Base-by-base conservation (phyloP, 2,113 vertebrate genomes). In the Podilymbus podiceps region DNA sequence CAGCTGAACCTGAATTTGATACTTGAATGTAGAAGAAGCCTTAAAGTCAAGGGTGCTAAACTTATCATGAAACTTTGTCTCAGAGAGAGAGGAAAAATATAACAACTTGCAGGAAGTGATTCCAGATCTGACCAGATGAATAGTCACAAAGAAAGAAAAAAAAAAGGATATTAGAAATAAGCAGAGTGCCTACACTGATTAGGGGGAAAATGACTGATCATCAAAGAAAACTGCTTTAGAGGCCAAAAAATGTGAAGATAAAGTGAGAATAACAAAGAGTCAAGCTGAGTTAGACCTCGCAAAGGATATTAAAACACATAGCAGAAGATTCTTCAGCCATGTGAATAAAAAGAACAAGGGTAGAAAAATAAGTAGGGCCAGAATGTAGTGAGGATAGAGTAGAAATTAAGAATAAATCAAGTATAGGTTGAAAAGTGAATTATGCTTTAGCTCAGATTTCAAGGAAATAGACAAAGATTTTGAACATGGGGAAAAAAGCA, bases 281-380 rank as follows among this genome's bases (percentile, higher is more conserved):
- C 91, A 96, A 89, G 87, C 80, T 94, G 95, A 85, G 91, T 62
- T 93, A 90, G 67, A 85, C 46, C 50, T 91, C 73, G n/a, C 31
- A 94, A 91, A 94, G 88, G 74, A 88, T 93, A 96, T 96, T 96
- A 91, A 96, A 95, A 74, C 23, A 78, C 73, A 81, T 42, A 93
- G 31, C 59, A 87, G 72, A 93, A 92, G 76, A 89, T 89, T 78
- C 72, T 91, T 92, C 56, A 94, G 52, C 42, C 42, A 47, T 30
- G 27, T 85, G 56, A 85, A 87, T 84, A 81, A 78, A 93, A 96
- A 85, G 64, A 81, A 63, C 50, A 93, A 80, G 35, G 5, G 21
- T 66, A n/a, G 50, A 80, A 92, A 92, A 88, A 76, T 40, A 90
- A 90, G 40, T 21, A 71, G 6, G n/a, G 4, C 11, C 60, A 89